phyloP scores from a whole-genome alignment of 2,888 invertebrate genomes.

The Orchestes rusci region DNA sequence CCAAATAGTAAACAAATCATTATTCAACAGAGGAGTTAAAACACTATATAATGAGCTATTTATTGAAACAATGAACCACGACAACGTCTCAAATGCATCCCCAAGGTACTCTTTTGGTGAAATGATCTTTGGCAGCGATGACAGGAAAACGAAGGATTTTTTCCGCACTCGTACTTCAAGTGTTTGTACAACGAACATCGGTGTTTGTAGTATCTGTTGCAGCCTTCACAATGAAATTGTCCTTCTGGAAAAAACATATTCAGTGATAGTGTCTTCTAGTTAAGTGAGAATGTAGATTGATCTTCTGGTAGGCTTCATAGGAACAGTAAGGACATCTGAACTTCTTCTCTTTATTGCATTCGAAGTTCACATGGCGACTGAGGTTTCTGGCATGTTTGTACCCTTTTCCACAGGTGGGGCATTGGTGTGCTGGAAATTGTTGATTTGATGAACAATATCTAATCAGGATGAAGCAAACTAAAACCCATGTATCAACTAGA shows the following conservation, averaged over 20 bases:
- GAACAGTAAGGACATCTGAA: conserved; percentile 28
- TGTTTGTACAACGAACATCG: conserved; percentile 24
- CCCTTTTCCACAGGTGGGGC: conserved; percentile 27
- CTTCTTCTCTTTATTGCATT: conserved; percentile 32
- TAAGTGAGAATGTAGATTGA: conserved; percentile 10
- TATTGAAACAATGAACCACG: too few relatives aligned
- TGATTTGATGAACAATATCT: too few relatives aligned
- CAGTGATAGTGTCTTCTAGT: conserved; percentile 13
- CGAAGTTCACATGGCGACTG: conserved; percentile 32
- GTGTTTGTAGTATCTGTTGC: conserved; percentile 30
- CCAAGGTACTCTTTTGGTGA: neutral
- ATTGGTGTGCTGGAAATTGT: conserved; percentile 9
- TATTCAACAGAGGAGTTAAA: too few relatives aligned
- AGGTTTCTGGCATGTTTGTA: conserved; percentile 30
- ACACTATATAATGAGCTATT: too few relatives aligned
- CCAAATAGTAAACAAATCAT: too few relatives aligned
- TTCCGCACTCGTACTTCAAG: conserved; percentile 14
- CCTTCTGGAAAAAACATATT: neutral
- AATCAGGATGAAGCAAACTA: too few relatives aligned
- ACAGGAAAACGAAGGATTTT: conserved; percentile 20
- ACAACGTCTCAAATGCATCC: neutral
- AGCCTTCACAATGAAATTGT: conserved; percentile 19
- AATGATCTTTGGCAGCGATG: conserved; percentile 19
- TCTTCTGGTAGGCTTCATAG: conserved; percentile 15
- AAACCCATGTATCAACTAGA: too few relatives aligned